Evolutionary conservation across 2,888 invertebrate species (phyloP).

Genomic region (Dynastes tityus): DNA sequence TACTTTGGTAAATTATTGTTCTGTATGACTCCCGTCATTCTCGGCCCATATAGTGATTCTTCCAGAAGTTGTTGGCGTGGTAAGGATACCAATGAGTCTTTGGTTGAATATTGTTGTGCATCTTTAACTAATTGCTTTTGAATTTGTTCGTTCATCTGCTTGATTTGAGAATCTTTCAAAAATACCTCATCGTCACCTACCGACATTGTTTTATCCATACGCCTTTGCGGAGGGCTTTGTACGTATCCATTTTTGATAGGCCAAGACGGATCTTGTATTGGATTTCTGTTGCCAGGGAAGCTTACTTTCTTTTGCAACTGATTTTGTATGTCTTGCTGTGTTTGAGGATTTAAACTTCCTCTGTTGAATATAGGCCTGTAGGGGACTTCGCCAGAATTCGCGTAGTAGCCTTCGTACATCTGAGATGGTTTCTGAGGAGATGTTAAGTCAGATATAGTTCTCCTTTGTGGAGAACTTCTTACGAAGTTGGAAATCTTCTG

Average conservation of each 20-base stretch:
- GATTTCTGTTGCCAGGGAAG: conserved; percentile 67
- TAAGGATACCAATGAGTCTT: conserved; percentile 34
- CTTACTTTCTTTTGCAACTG: conserved; percentile 72
- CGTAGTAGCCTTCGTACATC: conserved; percentile 47
- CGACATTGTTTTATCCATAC: conserved; percentile 58
- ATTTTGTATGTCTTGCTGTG: conserved; percentile 64
- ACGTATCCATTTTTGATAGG: conserved; percentile 71
- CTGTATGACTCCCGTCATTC: conserved; percentile 14
- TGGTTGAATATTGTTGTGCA: conserved; percentile 21
- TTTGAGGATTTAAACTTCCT: conserved; percentile 69
- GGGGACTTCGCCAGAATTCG: conserved; percentile 56
- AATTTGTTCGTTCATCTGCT: conserved; percentile 47
- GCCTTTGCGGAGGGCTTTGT: conserved; percentile 67
- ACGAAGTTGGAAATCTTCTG: conserved; percentile 60
- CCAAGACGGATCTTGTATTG: conserved; percentile 65
- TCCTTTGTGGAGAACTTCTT: conserved; percentile 60
- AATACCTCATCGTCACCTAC: conserved; percentile 66
- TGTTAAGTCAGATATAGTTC: conserved; percentile 55
- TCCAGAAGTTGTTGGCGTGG: conserved; percentile 24
- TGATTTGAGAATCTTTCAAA: conserved; percentile 56
- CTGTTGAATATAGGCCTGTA: conserved; percentile 72
- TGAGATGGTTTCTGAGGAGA: conserved; percentile 29
- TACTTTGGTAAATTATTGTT: conserved; percentile 17
- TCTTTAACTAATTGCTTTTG: conserved; percentile 42
- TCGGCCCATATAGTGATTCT: conserved; percentile 48